A percentile compares a stretch with the other conserved stretches of the same genome.
Evolutionary conservation across 2,797 vertebrate species (phyloP).

Genomic region (Malurus splendens): DNA sequence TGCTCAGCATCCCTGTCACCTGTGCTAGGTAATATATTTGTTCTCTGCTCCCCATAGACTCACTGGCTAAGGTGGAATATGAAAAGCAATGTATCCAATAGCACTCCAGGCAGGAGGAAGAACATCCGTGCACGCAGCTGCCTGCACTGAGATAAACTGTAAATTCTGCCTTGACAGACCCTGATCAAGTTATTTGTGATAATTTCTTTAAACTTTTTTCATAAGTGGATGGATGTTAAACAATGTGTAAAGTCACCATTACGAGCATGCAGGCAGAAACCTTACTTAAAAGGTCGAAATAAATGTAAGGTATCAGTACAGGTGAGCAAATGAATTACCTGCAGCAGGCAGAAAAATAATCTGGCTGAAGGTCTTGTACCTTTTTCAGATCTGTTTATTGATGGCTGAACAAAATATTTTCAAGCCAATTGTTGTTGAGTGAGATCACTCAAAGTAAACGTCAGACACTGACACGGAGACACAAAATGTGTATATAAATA

Average conservation of each 20-base stretch:
- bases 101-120: constrained; percentile 35
- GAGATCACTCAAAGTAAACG: neutral
- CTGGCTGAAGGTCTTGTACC: neutral
- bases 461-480: neutral
- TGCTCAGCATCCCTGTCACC: constrained; percentile 48
- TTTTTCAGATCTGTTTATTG: neutral
- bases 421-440: constrained; percentile 4
- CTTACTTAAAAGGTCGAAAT: neutral
- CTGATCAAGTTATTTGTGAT: neutral
- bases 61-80: constrained; percentile 10
- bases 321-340: neutral
- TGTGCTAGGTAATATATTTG: constrained; percentile 49
- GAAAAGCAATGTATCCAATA: constrained; percentile 44
- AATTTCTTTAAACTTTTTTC: neutral
- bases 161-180: neutral
- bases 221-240: neutral
- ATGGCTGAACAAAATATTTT: neutral
- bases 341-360: neutral
- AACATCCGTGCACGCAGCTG: neutral
- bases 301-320: neutral
- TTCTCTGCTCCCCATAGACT: constrained; percentile 34
- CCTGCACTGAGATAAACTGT: neutral
- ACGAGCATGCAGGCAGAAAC: neutral
- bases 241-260: neutral
- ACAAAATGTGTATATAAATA: neutral